A percentile compares a stretch with the other conserved stretches of the same genome.
These are phyloP conservation scores for Otolemur garnettii DNA, from an alignment of 2,113 vertebrate genomes.

Conservation along the genomic window DNA sequence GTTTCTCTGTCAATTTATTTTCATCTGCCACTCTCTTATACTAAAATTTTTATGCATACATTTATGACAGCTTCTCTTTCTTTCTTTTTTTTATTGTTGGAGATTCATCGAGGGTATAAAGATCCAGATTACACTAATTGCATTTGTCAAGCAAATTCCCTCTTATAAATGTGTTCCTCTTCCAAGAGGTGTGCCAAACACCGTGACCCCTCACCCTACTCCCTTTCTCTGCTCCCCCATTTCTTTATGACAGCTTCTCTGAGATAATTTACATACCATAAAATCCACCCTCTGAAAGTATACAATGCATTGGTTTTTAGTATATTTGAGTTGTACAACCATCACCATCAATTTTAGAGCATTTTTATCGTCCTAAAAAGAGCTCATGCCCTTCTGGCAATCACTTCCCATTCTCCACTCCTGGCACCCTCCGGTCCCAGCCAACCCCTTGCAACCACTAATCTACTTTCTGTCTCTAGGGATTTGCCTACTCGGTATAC, in stretches of 20 bases:
- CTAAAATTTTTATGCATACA: neutral
- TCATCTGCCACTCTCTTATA: neutral
- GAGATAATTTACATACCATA: neutral
- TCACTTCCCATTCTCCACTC: neutral
- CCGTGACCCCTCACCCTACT: neutral
- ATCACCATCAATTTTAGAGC: neutral
- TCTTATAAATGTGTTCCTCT: no score
- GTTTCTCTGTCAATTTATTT: neutral
- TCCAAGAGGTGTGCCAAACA: no score
- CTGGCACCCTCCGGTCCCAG: rapidly evolving
- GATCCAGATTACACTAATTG: no score
- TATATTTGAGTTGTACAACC: neutral
- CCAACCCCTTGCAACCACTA: neutral
- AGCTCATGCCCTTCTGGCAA: neutral
- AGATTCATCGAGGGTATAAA: no score
- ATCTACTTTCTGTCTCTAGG: neutral
- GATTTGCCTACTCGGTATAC: neutral
- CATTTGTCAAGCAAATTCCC: no score
- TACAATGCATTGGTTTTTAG: neutral
- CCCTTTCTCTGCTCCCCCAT: no score
- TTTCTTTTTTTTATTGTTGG: no score
- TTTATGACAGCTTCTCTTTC: neutral
- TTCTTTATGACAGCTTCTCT: neutral
- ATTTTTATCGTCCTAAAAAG: neutral
- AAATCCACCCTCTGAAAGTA: neutral